Conservation (phyloP, 2,797 vertebrate genomes). For the Echeneis naucrates region DNA sequence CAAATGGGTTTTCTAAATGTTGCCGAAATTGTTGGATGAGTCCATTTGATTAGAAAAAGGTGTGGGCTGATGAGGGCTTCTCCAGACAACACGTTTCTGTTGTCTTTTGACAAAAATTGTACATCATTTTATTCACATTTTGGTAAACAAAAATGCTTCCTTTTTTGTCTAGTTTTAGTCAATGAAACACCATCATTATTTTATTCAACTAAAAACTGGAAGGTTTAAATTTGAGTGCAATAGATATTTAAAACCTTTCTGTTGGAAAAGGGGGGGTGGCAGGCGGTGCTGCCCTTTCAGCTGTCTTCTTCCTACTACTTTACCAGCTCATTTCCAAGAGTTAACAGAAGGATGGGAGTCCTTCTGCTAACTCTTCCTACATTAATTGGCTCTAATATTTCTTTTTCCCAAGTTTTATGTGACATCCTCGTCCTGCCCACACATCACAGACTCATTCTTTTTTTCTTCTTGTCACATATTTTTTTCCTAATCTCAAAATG, state of each 20-base stretch:
- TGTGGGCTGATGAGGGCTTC: background rate
- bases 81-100: background rate
- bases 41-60: background rate
- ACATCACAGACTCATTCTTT: background rate
- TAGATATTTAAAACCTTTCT: no score
- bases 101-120: no score
- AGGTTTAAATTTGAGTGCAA: no score
- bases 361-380: slow-evolving; percentile 12
- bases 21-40: no score
- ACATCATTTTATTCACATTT: no score
- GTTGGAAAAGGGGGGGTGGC: no score
- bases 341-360: slow-evolving; percentile 30
- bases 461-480: background rate
- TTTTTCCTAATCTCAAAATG: slow-evolving; percentile 24
- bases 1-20: background rate
- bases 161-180: no score
- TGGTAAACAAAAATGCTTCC: no score
- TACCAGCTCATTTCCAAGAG: background rate
- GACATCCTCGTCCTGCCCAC: slow-evolving; percentile 6
- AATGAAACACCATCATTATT: no score
- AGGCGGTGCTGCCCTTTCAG: no score
- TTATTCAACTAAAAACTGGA: no score
- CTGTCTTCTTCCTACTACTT: slow-evolving; percentile 12
- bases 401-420: slow-evolving; percentile 7
- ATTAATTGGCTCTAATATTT: slow-evolving; percentile 36